phyloP scores from a whole-genome alignment of 2,113 vertebrate genomes.

The Eonycteris spelaea region DNA sequence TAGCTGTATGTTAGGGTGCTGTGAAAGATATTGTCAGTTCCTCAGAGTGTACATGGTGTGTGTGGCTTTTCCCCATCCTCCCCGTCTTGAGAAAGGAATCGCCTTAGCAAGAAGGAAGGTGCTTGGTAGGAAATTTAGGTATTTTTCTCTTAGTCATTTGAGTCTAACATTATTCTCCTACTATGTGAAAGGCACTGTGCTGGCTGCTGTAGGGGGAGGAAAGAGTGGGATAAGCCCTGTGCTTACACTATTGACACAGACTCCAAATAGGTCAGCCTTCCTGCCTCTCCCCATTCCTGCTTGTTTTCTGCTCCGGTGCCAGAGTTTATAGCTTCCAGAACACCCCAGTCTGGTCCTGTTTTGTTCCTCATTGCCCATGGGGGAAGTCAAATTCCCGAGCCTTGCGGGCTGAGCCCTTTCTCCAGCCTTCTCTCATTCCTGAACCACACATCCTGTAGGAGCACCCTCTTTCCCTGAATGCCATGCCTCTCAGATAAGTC shows the following conservation, averaged over 20 bases:
- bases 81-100: not conserved
- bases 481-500: not conserved
- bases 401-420: not conserved
- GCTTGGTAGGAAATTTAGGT: not conserved
- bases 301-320: not conserved
- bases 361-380: not conserved
- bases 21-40: not conserved
- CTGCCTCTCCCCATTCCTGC: not conserved
- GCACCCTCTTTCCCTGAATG: no score
- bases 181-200: not conserved
- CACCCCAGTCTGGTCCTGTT: not conserved
- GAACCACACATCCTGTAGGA: not conserved
- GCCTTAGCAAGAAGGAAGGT: not conserved
- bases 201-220: not conserved
- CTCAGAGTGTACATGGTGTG: no score
- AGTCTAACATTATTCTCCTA: not conserved
- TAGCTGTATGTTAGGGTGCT: not conserved
- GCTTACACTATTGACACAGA: not conserved
- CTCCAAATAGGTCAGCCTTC: not conserved
- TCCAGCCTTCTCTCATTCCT: not conserved
- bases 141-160: not conserved
- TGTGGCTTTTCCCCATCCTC: accelerated
- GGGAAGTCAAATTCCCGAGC: not conserved
- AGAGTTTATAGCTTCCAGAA: constrained; percentile 16
- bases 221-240: not conserved